phyloP scores from a whole-genome alignment of 2,797 vertebrate genomes.

The Phrynocephalus guinanensis region DNA sequence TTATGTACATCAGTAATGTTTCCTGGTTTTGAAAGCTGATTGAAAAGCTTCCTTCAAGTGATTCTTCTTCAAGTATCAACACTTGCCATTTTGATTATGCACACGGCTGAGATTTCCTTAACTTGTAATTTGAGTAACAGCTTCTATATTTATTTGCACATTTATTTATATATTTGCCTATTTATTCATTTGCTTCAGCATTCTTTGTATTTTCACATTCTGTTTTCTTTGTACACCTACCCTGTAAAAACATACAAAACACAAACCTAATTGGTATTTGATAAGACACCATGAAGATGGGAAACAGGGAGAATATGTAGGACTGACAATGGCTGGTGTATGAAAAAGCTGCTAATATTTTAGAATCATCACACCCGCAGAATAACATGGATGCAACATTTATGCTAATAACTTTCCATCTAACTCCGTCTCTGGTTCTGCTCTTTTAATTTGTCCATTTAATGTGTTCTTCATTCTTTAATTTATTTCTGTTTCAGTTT shows the following conservation, averaged over 20 bases:
- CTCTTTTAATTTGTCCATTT: no score
- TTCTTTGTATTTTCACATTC: not conserved
- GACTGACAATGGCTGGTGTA: no score
- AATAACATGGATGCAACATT: no score
- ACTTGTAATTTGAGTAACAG: not conserved
- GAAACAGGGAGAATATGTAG: not conserved
- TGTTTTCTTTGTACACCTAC: not conserved
- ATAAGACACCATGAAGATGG: not conserved
- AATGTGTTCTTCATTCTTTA: no score
- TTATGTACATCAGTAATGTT: no score
- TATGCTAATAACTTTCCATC: no score
- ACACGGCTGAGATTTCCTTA: not conserved
- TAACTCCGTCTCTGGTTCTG: no score
- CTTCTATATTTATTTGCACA: not conserved
- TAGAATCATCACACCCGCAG: not conserved
- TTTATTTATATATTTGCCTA: no score
- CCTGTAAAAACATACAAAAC: not conserved
- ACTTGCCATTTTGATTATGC: not conserved
- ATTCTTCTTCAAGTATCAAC: not conserved
- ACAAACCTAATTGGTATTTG: not conserved
- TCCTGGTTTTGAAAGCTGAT: no score
- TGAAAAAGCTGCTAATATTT: not conserved
- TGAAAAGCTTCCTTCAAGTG: no score
- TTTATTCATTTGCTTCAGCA: slow-evolving; percentile 3
- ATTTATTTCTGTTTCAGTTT: no score